Percentiles rank a stretch among this genome's conserved stretches.
phyloP scores from a whole-genome alignment of 2,888 invertebrate species.

The Stegana nigrithorax region DNA sequence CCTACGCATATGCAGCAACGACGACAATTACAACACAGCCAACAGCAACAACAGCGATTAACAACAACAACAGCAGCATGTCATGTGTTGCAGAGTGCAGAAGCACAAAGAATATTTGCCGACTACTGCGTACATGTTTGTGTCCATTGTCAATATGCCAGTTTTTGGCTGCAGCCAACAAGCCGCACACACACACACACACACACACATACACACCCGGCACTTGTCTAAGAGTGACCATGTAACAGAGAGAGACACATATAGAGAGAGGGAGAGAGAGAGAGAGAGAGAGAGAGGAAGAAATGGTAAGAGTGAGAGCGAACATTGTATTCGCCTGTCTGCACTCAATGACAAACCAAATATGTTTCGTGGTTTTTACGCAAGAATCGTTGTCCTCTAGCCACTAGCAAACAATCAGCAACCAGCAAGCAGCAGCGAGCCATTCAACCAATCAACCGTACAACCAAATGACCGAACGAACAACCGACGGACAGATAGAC shows the following conservation, averaged over 20 bases:
- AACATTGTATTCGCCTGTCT: slow-evolving; percentile 45
- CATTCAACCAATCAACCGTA: background rate
- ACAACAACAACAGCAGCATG: background rate
- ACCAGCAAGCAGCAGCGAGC: background rate
- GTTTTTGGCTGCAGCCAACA: slow-evolving; percentile 49
- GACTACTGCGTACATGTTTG: slow-evolving; percentile 12
- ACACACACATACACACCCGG: background rate
- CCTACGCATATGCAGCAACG: slow-evolving; percentile 19
- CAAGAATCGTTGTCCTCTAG: slow-evolving; percentile 35
- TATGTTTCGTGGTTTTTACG: slow-evolving; percentile 65
- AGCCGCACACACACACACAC: slow-evolving; percentile 33
- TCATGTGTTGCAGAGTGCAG: background rate
- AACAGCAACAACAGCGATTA: background rate
- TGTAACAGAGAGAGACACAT: no score
- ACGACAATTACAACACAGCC: background rate
- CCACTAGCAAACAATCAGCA: slow-evolving; percentile 2
- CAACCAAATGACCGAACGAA: background rate
- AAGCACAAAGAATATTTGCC: slow-evolving; percentile 5
- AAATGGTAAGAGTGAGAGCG: no score
- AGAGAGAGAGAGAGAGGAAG: no score
- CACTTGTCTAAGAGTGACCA: no score
- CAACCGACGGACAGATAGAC: background rate
- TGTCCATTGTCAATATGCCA: slow-evolving; percentile 51
- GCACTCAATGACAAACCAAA: slow-evolving; percentile 61
- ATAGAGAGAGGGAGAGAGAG: no score